Percentiles rank a stretch among this genome's conserved stretches.
Conservation (phyloP, 1,140 invertebrate genomes). For the Cydia pomonella region DNA sequence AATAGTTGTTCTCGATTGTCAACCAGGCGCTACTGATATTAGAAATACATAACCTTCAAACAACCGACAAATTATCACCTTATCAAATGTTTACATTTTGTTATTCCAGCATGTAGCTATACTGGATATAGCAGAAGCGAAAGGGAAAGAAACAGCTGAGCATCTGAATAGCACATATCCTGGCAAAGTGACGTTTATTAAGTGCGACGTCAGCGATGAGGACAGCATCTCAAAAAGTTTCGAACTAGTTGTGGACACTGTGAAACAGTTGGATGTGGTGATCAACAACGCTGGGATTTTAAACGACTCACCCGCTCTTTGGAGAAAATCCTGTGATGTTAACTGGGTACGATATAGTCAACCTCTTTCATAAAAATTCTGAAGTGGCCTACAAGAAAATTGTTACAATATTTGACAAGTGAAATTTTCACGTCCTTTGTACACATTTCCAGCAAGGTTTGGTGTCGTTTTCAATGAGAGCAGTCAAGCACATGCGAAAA, state of each 20-base stretch:
- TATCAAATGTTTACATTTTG: constrained; percentile 15
- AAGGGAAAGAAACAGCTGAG: constrained; percentile 43
- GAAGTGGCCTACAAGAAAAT: too few species aligned
- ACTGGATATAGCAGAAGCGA: constrained; percentile 54
- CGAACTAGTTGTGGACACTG: constrained; percentile 75
- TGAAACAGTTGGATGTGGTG: constrained; percentile 83
- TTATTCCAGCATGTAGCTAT: constrained; percentile 59
- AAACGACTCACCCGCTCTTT: constrained; percentile 52
- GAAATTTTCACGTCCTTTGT: background rate
- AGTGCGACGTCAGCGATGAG: constrained; percentile 84
- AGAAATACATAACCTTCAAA: too few species aligned
- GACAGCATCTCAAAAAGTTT: constrained; percentile 83
- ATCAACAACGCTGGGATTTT: constrained; percentile 84
- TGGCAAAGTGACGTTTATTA: constrained; percentile 56
- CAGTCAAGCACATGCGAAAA: constrained; percentile 43
- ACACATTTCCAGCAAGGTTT: constrained; percentile 46
- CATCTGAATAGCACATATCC: constrained; percentile 49
- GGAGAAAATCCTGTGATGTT: constrained; percentile 52
- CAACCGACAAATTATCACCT: background rate
- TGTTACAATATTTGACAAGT: background rate
- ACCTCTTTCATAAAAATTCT: too few species aligned
- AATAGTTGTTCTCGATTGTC: too few species aligned
- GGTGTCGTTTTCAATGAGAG: constrained; percentile 43
- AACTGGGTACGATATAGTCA: constrained; percentile 5
- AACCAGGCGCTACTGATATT: too few species aligned